A percentile compares a stretch with the other conserved stretches of the same genome.
phyloP scores from a whole-genome alignment of 2,113 vertebrate species.

The Etheostoma cragini region DNA sequence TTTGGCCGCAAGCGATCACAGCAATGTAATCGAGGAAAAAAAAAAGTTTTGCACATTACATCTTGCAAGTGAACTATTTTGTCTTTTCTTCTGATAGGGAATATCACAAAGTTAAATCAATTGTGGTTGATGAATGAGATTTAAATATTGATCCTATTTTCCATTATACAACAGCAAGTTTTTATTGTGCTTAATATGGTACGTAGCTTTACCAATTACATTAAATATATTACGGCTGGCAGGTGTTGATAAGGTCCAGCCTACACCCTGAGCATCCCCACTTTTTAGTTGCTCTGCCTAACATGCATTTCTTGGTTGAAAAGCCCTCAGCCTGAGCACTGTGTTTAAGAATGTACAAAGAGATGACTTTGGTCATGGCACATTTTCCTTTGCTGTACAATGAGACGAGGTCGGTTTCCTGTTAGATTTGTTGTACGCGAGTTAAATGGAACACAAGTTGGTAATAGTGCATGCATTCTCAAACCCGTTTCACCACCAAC shows the following conservation, averaged over 20 bases:
- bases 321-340: conserved; percentile 1
- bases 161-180: not conserved
- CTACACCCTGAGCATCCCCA: conserved; percentile 11
- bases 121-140: too few relatives aligned
- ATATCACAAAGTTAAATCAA: too few relatives aligned
- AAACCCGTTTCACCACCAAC: not conserved
- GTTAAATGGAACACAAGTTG: conserved; percentile 10
- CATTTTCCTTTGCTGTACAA: not conserved
- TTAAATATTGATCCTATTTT: too few relatives aligned
- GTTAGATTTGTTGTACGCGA: not conserved
- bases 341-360: conserved; percentile 41
- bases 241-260: not conserved
- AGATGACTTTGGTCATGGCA: conserved; percentile 15
- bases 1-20: too few relatives aligned
- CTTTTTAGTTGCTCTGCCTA: conserved; percentile 4
- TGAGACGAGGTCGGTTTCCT: not conserved
- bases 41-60: too few relatives aligned
- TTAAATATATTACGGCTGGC: conserved; percentile 5
- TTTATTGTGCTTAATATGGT: too few relatives aligned
- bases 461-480: not conserved
- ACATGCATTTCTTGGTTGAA: conserved; percentile 18
- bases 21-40: too few relatives aligned
- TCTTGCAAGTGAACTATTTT: too few relatives aligned
- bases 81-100: too few relatives aligned
- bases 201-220: not conserved